Conservation (phyloP, 2,888 invertebrate species). For the Baronia brevicornis region DNA sequence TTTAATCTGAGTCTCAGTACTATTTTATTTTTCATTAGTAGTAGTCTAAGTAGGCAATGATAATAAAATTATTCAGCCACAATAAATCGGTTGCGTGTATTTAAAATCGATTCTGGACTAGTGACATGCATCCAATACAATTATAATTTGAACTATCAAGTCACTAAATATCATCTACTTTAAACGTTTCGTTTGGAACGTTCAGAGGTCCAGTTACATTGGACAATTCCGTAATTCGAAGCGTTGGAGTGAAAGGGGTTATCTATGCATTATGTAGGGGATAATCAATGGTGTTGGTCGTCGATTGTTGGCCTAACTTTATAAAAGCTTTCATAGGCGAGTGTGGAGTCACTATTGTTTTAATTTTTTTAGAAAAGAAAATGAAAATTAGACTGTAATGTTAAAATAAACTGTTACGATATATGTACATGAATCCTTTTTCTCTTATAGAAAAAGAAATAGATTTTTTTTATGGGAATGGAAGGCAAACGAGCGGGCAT, state of each 20-base stretch:
- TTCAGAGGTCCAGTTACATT: constrained; percentile 26
- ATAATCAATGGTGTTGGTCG: constrained; percentile 65
- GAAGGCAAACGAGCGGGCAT: no score
- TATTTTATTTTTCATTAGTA: no score
- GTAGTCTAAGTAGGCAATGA: no score
- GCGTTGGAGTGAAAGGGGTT: constrained; percentile 26
- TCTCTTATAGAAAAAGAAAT: no score
- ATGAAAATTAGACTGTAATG: background rate
- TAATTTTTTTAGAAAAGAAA: background rate
- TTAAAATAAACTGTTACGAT: no score
- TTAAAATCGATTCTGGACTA: constrained; percentile 59
- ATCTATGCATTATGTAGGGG: constrained; percentile 67
- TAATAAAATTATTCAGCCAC: no score
- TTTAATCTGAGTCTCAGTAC: no score
- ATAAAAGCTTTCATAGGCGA: constrained; percentile 27
- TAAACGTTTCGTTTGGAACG: constrained; percentile 9
- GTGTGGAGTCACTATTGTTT: constrained; percentile 15
- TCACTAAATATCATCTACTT: background rate
- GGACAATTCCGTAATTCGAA: constrained; percentile 44
- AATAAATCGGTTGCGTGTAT: no score
- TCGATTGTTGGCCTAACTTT: constrained; percentile 45
- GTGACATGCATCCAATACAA: constrained; percentile 43
- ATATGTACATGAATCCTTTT: no score
- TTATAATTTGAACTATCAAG: constrained; percentile 23
- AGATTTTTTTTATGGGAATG: no score